Evolutionary conservation across 2,797 vertebrate genomes (phyloP).

Genomic region (Vespertilio murinus): DNA sequence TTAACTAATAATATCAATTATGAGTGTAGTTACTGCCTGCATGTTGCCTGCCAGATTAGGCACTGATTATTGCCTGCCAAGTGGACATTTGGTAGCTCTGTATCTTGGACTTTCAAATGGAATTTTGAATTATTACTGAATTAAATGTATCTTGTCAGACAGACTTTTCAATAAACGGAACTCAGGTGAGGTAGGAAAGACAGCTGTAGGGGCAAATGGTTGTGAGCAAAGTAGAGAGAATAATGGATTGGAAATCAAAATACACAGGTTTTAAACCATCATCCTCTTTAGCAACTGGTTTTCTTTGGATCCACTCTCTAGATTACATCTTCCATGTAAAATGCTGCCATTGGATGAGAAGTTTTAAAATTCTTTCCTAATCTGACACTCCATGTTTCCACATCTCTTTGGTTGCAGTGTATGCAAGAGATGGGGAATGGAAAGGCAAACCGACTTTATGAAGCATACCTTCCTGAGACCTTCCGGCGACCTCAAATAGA

Average conservation of each 20-base stretch:
- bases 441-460: constrained; percentile 96
- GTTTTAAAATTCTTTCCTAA: not conserved
- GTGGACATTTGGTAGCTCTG: constrained; percentile 14
- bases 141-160: constrained; percentile 28
- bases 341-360: not conserved
- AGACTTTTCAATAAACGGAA: constrained; percentile 13
- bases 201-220: not conserved
- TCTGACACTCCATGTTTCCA: constrained; percentile 36
- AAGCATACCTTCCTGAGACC: constrained; percentile 96
- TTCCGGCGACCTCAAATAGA: constrained; percentile 96
- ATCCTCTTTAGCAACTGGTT: not conserved
- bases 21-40: not conserved
- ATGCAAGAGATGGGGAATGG: constrained; percentile 98
- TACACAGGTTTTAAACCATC: not conserved
- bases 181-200: not conserved
- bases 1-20: constrained; percentile 35
- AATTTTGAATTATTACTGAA: constrained; percentile 28
- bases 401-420: constrained; percentile 85
- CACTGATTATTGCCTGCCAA: constrained; percentile 4
- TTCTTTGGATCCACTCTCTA: not conserved
- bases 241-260: not conserved
- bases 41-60: not conserved
- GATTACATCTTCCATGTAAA: not conserved
- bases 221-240: not conserved
- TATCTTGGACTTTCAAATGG: constrained; percentile 28